These are phyloP conservation scores for Napeogenes inachia DNA, from an alignment of 2,888 invertebrate species.

Conservation along the genomic window DNA sequence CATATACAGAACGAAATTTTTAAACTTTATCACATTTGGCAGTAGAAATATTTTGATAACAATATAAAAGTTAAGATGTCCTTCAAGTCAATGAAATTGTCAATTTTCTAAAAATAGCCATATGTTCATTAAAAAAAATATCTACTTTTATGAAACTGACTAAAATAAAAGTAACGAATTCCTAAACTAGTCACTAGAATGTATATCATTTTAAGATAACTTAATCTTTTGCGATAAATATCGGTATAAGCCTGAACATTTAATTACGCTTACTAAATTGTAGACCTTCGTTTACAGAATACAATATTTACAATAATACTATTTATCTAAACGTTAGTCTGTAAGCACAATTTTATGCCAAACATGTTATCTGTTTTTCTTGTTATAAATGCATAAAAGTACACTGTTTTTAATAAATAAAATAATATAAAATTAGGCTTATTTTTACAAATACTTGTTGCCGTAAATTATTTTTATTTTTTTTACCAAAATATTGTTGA, in stretches of 20 bases:
- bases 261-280: slow-evolving; percentile 64
- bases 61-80: neutral
- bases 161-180: slow-evolving; percentile 39
- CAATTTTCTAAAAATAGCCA: slow-evolving; percentile 1
- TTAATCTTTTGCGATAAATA: slow-evolving; percentile 25
- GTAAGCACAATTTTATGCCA: neutral
- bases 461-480: too few species aligned
- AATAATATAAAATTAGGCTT: too few species aligned
- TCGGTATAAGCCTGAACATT: slow-evolving; percentile 54
- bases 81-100: neutral
- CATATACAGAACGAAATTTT: neutral
- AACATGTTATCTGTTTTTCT: neutral
- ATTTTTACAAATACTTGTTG: too few species aligned
- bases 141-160: slow-evolving; percentile 17
- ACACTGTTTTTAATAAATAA: too few species aligned
- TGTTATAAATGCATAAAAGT: too few species aligned
- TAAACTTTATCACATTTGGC: neutral
- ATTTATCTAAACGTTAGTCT: neutral
- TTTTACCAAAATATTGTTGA: too few species aligned
- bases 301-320: slow-evolving; percentile 10
- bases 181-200: slow-evolving; percentile 49
- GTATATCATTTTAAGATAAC: slow-evolving; percentile 19
- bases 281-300: slow-evolving; percentile 28
- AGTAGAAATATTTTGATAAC: neutral
- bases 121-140: slow-evolving; percentile 1